These are phyloP conservation scores for Crypturellus undulatus DNA, from an alignment of 2,113 vertebrate genomes.

Conservation along the genomic window DNA sequence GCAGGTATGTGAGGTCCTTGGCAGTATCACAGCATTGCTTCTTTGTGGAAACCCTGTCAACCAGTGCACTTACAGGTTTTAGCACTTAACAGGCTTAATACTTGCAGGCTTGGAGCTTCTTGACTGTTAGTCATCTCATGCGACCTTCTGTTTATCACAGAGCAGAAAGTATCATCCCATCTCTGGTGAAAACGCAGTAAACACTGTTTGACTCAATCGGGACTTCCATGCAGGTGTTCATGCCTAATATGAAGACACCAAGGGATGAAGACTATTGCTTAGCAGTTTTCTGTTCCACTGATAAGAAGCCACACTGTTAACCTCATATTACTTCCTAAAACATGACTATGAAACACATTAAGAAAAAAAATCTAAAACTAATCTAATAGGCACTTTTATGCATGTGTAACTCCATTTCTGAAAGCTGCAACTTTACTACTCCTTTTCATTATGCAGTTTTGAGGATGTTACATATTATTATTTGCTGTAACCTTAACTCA, in stretches of 20 bases:
- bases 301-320: not conserved
- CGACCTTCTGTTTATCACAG: not conserved
- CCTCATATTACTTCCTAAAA: not conserved
- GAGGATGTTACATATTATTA: not conserved
- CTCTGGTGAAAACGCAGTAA: not conserved
- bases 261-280: not conserved
- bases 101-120: not conserved
- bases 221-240: not conserved
- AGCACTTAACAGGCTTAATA: not conserved
- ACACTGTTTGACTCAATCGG: not conserved
- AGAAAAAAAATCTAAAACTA: slow-evolving; percentile 10
- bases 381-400: not conserved
- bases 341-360: accelerated
- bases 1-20: slow-evolving; percentile 8
- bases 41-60: not conserved
- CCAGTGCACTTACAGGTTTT: not conserved
- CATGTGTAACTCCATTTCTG: not conserved
- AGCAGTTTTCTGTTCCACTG: not conserved
- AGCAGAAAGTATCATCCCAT: not conserved
- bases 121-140: not conserved
- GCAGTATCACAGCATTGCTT: slow-evolving; percentile 1
- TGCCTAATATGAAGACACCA: not conserved
- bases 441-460: slow-evolving; percentile 14
- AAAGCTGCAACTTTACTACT: not conserved
- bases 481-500: slow-evolving; percentile 16